phyloP scores from a whole-genome alignment of 2,888 invertebrate species.

The Branchinecta sandiegonensis region DNA sequence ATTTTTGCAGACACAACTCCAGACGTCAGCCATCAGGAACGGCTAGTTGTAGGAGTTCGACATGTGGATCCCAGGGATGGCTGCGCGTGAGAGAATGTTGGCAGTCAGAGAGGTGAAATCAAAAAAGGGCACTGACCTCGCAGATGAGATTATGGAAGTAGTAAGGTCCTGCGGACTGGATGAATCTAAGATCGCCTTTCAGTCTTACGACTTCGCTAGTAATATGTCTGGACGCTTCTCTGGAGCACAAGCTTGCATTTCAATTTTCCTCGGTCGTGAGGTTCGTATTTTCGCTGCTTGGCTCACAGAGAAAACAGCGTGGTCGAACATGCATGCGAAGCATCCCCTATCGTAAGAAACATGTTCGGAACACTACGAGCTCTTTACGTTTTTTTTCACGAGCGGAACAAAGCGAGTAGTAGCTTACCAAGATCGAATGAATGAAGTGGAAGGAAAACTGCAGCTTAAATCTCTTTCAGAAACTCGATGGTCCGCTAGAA shows the following conservation, averaged over 20 bases:
- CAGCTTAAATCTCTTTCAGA: neutral
- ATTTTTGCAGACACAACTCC: slow-evolving; percentile 3
- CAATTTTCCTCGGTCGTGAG: neutral
- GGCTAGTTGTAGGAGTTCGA: neutral
- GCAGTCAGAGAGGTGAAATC: slow-evolving; percentile 2
- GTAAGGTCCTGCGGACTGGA: neutral
- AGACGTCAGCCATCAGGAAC: neutral
- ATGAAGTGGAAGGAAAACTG: slow-evolving; percentile 19
- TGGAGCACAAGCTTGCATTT: slow-evolving; percentile 9
- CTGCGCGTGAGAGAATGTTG: neutral
- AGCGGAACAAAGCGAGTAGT: slow-evolving; percentile 12
- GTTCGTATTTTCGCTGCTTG: slow-evolving; percentile 7
- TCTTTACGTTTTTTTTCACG: slow-evolving; percentile 17
- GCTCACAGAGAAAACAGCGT: slow-evolving; percentile 10
- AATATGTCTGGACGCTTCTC: slow-evolving; percentile 10
- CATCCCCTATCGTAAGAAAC: neutral
- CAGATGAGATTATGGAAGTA: neutral
- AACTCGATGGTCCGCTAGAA: slow-evolving; percentile 11
- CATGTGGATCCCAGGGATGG: neutral
- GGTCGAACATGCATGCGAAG: slow-evolving; percentile 6
- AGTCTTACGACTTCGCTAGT: slow-evolving; percentile 13
- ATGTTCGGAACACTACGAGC: slow-evolving; percentile 15
- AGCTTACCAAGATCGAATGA: slow-evolving; percentile 6
- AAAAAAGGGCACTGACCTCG: neutral
- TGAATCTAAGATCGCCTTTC: slow-evolving; percentile 12